A percentile compares a stretch with the other conserved stretches of the same genome.
phyloP scores from a whole-genome alignment of 2,797 vertebrate species.

The Xiphorhynchus erythropygius region DNA sequence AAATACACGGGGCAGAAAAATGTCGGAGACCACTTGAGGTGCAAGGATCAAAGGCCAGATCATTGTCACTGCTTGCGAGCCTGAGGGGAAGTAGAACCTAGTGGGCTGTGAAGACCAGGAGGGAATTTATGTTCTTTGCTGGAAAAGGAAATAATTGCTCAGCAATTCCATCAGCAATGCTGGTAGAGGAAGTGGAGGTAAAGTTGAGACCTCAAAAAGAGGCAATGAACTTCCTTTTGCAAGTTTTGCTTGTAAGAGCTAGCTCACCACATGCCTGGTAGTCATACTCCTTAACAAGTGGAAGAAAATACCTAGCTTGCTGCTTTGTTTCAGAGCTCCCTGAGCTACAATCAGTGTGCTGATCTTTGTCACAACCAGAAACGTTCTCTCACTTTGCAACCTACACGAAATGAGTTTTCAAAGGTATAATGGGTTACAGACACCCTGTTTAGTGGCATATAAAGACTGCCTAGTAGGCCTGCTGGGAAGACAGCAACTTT shows the following conservation, averaged over 20 bases:
- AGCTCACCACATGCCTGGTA: neutral
- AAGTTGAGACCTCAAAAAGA: constrained; percentile 8
- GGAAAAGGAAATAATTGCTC: constrained; percentile 54
- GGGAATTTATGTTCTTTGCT: neutral
- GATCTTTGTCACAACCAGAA: neutral
- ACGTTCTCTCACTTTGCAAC: neutral
- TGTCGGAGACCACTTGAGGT: neutral
- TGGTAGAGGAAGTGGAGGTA: neutral
- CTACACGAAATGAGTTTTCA: neutral
- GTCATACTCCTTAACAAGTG: neutral
- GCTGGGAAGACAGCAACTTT: neutral
- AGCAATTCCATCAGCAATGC: neutral
- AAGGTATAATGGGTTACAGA: neutral
- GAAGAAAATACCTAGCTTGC: neutral
- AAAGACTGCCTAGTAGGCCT: neutral
- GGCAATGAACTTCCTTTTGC: constrained; percentile 45
- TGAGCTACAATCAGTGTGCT: neutral
- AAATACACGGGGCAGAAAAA: neutral
- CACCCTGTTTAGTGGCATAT: neutral
- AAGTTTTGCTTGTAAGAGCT: constrained; percentile 29
- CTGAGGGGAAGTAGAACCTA: neutral
- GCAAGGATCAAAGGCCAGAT: constrained; percentile 29
- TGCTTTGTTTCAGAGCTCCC: neutral
- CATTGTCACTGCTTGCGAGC: neutral
- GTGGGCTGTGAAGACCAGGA: neutral